Percentiles rank a stretch among this genome's conserved stretches.
phyloP scores from a whole-genome alignment of 1,140 invertebrate genomes.

The Lasioglossum baleicum region DNA sequence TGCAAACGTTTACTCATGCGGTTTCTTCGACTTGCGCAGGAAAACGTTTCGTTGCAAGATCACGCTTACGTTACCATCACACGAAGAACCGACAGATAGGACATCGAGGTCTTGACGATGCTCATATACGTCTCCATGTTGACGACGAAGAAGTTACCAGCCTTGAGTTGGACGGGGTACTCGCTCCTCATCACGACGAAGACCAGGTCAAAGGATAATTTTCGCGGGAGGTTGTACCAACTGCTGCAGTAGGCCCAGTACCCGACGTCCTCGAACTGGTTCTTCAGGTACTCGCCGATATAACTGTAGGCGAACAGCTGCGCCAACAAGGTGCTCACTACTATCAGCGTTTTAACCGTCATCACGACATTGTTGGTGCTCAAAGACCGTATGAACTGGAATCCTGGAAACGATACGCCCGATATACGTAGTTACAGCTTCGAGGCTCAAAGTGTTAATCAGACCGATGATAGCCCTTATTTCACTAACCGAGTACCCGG shows the following conservation, averaged over 20 bases:
- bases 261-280: constrained; percentile 48
- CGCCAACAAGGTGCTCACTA: constrained; percentile 8
- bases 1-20: no score
- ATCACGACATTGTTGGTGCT: constrained; percentile 5
- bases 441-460: no score
- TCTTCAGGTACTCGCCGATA: constrained; percentile 47
- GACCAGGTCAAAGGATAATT: constrained; percentile 11
- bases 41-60: no score
- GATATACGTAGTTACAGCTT: no score
- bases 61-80: constrained; percentile 43
- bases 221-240: constrained; percentile 42
- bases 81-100: constrained; percentile 50
- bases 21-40: no score
- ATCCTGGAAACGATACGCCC: constrained; percentile 27
- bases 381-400: constrained; percentile 44
- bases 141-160: constrained; percentile 38
- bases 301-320: constrained; percentile 50
- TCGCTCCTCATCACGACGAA: constrained; percentile 41
- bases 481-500: no score
- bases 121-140: constrained; percentile 54
- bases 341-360: constrained; percentile 8
- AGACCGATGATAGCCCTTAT: no score
- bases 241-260: constrained; percentile 15
- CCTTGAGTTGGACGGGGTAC: constrained; percentile 23
- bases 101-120: constrained; percentile 52